Conservation (phyloP, 1,140 invertebrate species). For the Tetragnatha versicolor region DNA sequence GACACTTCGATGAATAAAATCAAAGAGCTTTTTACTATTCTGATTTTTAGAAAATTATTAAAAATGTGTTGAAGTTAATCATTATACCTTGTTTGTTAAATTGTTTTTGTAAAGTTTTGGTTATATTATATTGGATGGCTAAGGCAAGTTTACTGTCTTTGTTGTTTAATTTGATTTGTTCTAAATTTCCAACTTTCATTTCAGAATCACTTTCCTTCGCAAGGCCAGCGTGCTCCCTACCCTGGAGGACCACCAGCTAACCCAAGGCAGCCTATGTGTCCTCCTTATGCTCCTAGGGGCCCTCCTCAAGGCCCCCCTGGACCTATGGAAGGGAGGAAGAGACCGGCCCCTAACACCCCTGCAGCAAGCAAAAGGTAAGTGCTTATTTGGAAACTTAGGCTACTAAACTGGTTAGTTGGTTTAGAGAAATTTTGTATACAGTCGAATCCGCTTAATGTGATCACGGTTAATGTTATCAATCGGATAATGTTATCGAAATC, state of each 20-base stretch:
- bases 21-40: too few relatives aligned
- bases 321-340: conserved; percentile 48
- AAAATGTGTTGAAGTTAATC: too few relatives aligned
- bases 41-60: too few relatives aligned
- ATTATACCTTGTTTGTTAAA: too few relatives aligned
- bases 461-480: too few relatives aligned
- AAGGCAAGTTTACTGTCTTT: conserved; percentile 14
- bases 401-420: conserved; percentile 18
- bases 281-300: conserved; percentile 34
- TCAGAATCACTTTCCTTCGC: conserved; percentile 37
- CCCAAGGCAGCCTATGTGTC: too few relatives aligned
- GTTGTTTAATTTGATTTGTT: conserved; percentile 22
- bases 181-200: conserved; percentile 9
- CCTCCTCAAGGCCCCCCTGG: conserved; percentile 51
- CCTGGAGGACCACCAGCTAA: too few relatives aligned
- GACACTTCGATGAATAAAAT: too few relatives aligned
- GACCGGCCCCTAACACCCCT: conserved; percentile 41
- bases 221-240: conserved; percentile 36
- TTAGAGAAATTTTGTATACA: conserved; percentile 50
- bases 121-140: not conserved
- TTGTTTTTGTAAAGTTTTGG: not conserved
- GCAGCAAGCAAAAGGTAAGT: conserved; percentile 54
- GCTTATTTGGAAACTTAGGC: conserved; percentile 37
- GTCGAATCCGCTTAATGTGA: too few relatives aligned
- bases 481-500: too few relatives aligned